Conservation (phyloP, 30 jellyfish, hydroid and myxozoan species). For the Phacellophora camtschatica region DNA sequence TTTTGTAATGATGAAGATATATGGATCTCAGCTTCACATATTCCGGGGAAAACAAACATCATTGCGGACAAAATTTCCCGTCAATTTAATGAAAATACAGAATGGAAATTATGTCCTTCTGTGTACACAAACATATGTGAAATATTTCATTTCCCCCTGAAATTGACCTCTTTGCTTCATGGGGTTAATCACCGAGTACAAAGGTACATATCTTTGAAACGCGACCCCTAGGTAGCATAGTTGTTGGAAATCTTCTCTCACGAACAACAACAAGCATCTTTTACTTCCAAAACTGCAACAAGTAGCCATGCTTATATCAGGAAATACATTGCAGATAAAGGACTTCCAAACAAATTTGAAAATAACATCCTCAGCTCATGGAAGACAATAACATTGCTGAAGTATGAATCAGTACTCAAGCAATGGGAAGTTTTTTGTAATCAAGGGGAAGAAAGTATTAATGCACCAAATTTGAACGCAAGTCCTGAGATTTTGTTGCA, state of each 20-base stretch:
- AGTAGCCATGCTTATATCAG: slow-evolving; percentile 17
- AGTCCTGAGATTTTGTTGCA: slow-evolving; percentile 11
- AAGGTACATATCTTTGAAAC: slow-evolving; percentile 36
- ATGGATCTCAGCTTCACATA: slow-evolving; percentile 60
- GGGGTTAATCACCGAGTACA: slow-evolving; percentile 10
- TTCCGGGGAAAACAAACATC: slow-evolving; percentile 45
- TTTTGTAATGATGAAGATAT: slow-evolving; percentile 30
- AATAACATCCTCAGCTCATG: slow-evolving; percentile 18
- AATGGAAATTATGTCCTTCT: slow-evolving; percentile 48
- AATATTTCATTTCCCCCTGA: slow-evolving; percentile 25
- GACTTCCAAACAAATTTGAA: neutral
- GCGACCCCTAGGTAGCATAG: slow-evolving; percentile 63
- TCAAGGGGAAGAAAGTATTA: neutral
- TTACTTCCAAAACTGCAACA: slow-evolving; percentile 1
- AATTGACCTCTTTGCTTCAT: slow-evolving; percentile 50
- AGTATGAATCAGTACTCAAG: slow-evolving; percentile 3
- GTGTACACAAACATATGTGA: neutral
- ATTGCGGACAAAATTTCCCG: slow-evolving; percentile 63
- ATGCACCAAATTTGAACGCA: neutral
- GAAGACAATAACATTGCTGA: slow-evolving; percentile 5
- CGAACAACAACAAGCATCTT: neutral
- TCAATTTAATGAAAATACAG: slow-evolving; percentile 33
- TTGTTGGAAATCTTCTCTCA: neutral
- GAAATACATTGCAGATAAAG: neutral
- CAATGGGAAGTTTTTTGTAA: slow-evolving; percentile 28